These are phyloP conservation scores for Eulemur coronatus DNA, from an alignment of 2,797 vertebrate genomes.

Conservation along the genomic window DNA sequence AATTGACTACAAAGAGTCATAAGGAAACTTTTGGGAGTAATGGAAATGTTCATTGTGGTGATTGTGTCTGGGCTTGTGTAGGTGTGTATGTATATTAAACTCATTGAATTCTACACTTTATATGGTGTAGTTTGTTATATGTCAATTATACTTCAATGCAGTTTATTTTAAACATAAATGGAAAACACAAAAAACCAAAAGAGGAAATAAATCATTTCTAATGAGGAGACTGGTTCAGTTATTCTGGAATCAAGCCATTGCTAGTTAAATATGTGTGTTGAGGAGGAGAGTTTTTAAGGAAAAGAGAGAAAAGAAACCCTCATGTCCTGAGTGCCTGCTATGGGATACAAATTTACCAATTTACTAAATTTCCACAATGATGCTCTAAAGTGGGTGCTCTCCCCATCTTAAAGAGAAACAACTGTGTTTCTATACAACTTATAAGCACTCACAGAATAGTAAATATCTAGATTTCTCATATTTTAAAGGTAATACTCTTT, in stretches of 20 bases:
- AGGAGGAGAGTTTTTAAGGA: neutral
- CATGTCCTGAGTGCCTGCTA: fast-evolving
- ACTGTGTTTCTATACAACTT: neutral
- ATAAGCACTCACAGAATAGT: too few species aligned
- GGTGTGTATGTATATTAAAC: neutral
- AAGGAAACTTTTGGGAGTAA: neutral
- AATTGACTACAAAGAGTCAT: neutral
- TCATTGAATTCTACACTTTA: neutral
- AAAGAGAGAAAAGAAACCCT: neutral
- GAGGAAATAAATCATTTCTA: neutral
- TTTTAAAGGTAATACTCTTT: neutral
- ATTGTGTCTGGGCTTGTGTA: neutral
- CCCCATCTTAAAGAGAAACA: neutral
- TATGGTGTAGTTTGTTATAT: neutral
- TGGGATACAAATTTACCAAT: neutral
- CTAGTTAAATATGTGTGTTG: neutral
- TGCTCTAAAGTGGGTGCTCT: neutral
- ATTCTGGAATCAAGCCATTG: neutral
- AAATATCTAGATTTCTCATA: neutral
- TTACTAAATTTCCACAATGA: neutral
- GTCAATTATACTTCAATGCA: neutral
- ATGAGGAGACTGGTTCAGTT: neutral
- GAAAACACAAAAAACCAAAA: neutral
- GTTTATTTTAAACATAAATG: neutral
- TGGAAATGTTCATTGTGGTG: neutral